phyloP scores from a whole-genome alignment of 1,140 invertebrate genomes.

The Camponotus floridanus region DNA sequence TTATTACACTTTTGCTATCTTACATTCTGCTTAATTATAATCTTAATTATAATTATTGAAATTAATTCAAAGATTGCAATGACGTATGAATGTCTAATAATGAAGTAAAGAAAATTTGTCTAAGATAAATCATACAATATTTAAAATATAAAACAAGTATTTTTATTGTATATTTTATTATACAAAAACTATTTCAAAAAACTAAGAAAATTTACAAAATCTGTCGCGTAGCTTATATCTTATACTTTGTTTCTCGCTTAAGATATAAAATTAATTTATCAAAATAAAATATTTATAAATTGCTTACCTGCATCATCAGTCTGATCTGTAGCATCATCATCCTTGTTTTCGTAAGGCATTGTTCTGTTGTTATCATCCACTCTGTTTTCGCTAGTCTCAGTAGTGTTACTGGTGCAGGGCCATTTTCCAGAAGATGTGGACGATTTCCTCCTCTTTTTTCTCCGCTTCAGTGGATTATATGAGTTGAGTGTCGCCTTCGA shows the following conservation, averaged over 20 bases:
- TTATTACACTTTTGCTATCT: constrained; percentile 21
- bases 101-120: background rate
- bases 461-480: constrained; percentile 78
- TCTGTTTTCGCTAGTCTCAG: constrained; percentile 72
- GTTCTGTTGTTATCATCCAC: constrained; percentile 78
- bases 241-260: constrained; percentile 7
- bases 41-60: background rate
- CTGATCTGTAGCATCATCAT: constrained; percentile 74
- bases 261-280: constrained; percentile 2
- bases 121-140: background rate
- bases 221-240: background rate
- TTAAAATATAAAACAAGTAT: background rate
- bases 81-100: background rate
- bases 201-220: constrained; percentile 10
- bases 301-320: constrained; percentile 80
- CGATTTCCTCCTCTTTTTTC: constrained; percentile 83
- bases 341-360: constrained; percentile 78
- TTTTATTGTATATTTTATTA: background rate
- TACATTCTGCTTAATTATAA: constrained; percentile 26
- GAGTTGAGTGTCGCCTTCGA: constrained; percentile 78
- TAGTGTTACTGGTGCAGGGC: constrained; percentile 71
- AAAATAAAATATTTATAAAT: constrained; percentile 46
- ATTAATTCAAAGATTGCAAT: constrained; percentile 5
- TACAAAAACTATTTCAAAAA: constrained; percentile 21
- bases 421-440: constrained; percentile 83